A percentile compares a stretch with the other conserved stretches of the same genome.
phyloP scores from a whole-genome alignment of 2,888 invertebrate species.

The Osmoderma eremita region DNA sequence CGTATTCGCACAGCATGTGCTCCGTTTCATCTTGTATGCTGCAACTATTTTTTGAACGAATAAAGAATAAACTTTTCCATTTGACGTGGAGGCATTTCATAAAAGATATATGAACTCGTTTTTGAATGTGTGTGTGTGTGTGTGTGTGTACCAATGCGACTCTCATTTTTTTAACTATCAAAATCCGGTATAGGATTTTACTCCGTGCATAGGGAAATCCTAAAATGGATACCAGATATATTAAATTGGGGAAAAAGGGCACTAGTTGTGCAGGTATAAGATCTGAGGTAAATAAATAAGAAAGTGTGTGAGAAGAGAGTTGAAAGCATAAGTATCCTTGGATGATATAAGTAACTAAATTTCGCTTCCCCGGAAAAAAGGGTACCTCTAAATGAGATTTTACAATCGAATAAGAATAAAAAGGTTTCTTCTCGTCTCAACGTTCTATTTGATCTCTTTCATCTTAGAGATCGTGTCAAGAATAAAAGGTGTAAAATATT shows the following conservation, averaged over 20 bases:
- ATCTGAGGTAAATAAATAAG: constrained; percentile 11
- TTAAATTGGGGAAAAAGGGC: background rate
- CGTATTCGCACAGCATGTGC: background rate
- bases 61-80: background rate
- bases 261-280: background rate
- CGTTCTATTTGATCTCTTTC: no score
- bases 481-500: no score
- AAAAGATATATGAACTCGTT: constrained; percentile 17
- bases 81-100: constrained; percentile 12
- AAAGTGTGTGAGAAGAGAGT: background rate
- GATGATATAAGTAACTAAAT: constrained; percentile 1
- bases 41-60: constrained; percentile 9
- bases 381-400: constrained; percentile 19
- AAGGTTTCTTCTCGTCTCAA: no score
- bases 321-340: constrained; percentile 5
- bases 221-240: background rate
- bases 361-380: background rate
- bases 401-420: constrained; percentile 6
- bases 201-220: background rate
- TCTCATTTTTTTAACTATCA: background rate
- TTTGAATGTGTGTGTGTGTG: background rate
- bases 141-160: background rate
- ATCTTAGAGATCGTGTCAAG: no score
- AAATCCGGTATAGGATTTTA: constrained; percentile 8
- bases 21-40: no score